Conservation (phyloP, 2,888 invertebrate species). For the Theristus sp. region DNA sequence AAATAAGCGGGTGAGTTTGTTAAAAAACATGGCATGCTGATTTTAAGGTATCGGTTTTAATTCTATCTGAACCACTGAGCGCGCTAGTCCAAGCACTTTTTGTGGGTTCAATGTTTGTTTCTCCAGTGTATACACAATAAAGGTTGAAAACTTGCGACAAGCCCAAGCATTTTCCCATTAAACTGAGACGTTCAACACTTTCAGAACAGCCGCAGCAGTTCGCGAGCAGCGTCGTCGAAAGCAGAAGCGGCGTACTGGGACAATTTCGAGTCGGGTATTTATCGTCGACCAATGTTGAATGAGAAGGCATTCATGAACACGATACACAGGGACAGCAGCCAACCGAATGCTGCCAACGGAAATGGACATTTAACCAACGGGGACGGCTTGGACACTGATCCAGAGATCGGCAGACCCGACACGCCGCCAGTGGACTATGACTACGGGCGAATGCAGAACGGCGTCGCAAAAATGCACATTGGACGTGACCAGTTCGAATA, state of each 20-base stretch:
- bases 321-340: background rate
- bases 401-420: background rate
- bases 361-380: background rate
- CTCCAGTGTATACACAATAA: no score
- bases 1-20: background rate
- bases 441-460: no score
- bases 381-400: background rate
- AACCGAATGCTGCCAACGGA: background rate
- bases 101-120: no score
- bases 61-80: no score
- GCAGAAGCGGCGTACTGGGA: slow-evolving; percentile 10
- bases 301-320: slow-evolving; percentile 6
- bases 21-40: no score
- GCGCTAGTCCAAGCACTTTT: no score
- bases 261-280: slow-evolving; percentile 23
- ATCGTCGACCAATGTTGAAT: slow-evolving; percentile 10
- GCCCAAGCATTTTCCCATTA: no score
- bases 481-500: no score
- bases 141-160: no score
- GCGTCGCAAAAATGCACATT: no score
- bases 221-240: background rate
- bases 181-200: no score
- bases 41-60: no score
- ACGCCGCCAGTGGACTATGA: slow-evolving; percentile 2
- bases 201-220: background rate